Conservation (phyloP, 2,797 vertebrate species). For the Lerista edwardsae region DNA sequence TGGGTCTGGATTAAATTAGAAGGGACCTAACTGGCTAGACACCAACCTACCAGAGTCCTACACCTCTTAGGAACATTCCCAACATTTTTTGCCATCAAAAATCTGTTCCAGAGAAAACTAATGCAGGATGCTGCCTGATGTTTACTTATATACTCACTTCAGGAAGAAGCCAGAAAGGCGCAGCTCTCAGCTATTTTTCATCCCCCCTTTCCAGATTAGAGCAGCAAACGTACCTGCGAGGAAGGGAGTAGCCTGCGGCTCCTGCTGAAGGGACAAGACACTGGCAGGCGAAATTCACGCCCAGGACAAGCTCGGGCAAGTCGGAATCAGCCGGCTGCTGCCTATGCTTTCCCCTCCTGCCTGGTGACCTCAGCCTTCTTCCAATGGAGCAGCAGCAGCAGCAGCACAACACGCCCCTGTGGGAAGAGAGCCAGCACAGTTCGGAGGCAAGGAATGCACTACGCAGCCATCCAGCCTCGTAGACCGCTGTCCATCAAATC, state of each 20-base stretch:
- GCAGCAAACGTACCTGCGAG: not conserved
- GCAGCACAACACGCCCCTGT: not conserved
- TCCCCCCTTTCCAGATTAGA: not conserved
- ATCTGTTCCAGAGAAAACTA: not conserved
- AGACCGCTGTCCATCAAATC: not conserved
- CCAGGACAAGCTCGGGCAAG: conserved; percentile 31
- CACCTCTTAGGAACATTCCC: not conserved
- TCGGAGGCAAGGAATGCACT: not conserved
- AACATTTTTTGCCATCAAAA: not conserved
- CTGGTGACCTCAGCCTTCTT: not conserved
- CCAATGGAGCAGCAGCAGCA: not conserved
- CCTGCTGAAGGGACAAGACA: not conserved
- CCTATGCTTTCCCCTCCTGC: not conserved
- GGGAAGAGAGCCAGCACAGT: not conserved
- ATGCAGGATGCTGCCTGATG: not conserved
- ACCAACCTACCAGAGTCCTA: not conserved
- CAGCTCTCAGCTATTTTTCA: not conserved
- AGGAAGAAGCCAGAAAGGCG: not conserved
- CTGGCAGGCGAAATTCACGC: not conserved
- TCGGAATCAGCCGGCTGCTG: not conserved
- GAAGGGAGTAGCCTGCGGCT: not conserved
- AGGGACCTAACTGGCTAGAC: too few species aligned
- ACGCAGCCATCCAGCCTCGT: not conserved
- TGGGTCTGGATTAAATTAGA: not conserved
- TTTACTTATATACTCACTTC: not conserved